A percentile compares a stretch with the other conserved stretches of the same genome.
Conservation (phyloP, 2,797 vertebrate genomes). For the Parauchenoglanis punctatus region DNA sequence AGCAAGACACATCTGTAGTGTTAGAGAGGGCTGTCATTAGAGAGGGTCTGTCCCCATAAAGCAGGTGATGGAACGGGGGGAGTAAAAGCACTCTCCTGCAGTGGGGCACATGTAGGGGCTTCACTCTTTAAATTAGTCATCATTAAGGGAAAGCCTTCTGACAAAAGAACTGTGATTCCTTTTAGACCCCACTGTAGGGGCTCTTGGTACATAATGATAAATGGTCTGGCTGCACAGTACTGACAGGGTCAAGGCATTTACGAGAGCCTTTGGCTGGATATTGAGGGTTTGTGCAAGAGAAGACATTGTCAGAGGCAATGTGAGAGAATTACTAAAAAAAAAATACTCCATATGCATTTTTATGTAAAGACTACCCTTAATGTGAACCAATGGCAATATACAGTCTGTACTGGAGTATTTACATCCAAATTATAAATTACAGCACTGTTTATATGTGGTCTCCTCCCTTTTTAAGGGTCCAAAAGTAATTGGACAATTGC, state of each 20-base stretch:
- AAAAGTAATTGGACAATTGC: background rate
- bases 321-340: background rate
- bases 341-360: background rate
- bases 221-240: background rate
- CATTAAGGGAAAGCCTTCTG: slow-evolving; percentile 32
- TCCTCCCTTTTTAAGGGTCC: background rate
- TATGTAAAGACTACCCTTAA: background rate
- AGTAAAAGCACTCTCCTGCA: slow-evolving; percentile 22
- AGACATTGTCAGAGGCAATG: background rate
- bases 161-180: slow-evolving; percentile 29
- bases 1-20: slow-evolving; percentile 26
- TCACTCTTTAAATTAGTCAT: slow-evolving; percentile 49
- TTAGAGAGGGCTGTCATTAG: slow-evolving; percentile 35
- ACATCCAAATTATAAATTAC: background rate
- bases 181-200: slow-evolving; percentile 29
- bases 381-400: background rate
- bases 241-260: background rate
- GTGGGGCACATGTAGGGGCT: slow-evolving; percentile 32
- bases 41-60: slow-evolving; percentile 22
- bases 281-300: background rate
- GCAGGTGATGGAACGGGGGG: slow-evolving; percentile 1
- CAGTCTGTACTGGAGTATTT: background rate
- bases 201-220: slow-evolving; percentile 4
- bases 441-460: background rate
- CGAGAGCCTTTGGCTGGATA: background rate